Evolutionary conservation across 1,140 invertebrate species (phyloP), one percentile per base, ranked within the genome.

Genomic region (Pseudomyrmex flavicornis): DNA sequence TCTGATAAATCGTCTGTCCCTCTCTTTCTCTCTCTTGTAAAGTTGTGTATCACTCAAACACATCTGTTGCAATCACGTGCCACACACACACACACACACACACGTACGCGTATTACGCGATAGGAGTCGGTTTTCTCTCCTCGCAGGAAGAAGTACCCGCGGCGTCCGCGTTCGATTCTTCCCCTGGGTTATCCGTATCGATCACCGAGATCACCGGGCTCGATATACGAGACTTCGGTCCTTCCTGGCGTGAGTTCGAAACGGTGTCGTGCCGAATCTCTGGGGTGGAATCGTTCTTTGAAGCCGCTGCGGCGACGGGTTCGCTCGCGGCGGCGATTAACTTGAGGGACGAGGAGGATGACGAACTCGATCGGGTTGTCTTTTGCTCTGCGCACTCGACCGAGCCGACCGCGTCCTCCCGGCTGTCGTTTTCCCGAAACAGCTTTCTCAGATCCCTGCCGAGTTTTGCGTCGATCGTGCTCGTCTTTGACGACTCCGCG

Each of bases 391-490:
- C 90, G 1, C 66, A 52, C n/a, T 88, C 86, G 8, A 62, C 62
- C 0, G 79, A 86, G 59, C 85, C 89, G 8, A 73, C 44, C 10
- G 74, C 59, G 2, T 56, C 84, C 1, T 80, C 84, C 2, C 76
- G 62, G n/a, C 26, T 63, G 12, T 70, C 72, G 52, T 85, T 86
- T 26, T 91, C 91, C 17, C 80, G 65, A 62, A 91, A 92, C 10
- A 93, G 84, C 22, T 82, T 89, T 1, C 83, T 80, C 5, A 91
- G 48, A 73, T 92, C 89, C n/a, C 82, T 89, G 12, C 87, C 92
- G 0, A 91, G 85, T 61, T 79, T 88, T 4, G 62, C 58, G 44
- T 92, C 90, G 2, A 92, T 88, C 0, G 89, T 82, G 69, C 85
- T 91, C 8, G 87, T 63, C 58, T 88, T 84, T 0, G 90, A 89